A percentile compares a stretch with the other conserved stretches of the same genome.
phyloP scores from a whole-genome alignment of 2,113 vertebrate species.

The Picathartes gymnocephalus region DNA sequence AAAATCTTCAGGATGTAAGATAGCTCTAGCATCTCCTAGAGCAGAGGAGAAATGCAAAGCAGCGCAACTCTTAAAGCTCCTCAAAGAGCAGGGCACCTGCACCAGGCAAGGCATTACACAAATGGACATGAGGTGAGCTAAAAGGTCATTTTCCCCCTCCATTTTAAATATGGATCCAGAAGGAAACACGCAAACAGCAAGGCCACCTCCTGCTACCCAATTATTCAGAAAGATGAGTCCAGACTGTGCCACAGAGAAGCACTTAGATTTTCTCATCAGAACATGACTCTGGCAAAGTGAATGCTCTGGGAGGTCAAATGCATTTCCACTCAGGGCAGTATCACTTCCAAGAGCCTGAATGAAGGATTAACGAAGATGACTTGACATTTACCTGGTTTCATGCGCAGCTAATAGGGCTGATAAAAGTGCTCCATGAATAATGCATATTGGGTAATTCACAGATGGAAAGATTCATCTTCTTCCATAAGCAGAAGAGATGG shows the following conservation, averaged over 20 bases:
- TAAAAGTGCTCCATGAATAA: conserved; percentile 62
- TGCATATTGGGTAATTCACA: conserved; percentile 37
- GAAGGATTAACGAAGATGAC: conserved; percentile 47
- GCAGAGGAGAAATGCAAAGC: not conserved
- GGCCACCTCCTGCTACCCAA: not conserved
- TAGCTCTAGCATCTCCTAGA: not conserved
- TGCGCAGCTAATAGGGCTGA: conserved; percentile 62
- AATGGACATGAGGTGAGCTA: not conserved
- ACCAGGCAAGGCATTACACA: not conserved
- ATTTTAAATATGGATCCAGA: not conserved
- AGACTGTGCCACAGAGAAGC: not conserved
- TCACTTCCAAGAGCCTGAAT: conserved; percentile 20
- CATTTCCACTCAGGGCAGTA: not conserved
- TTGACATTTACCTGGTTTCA: conserved; percentile 66
- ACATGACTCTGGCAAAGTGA: not conserved
- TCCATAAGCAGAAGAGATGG: conserved; percentile 5
- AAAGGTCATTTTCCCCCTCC: not conserved
- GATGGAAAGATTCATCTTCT: conserved; percentile 50
- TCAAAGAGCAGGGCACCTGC: not conserved
- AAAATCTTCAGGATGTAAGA: not conserved
- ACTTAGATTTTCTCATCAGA: not conserved
- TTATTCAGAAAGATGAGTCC: not conserved
- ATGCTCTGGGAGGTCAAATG: conserved; percentile 27
- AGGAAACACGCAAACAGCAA: not conserved
- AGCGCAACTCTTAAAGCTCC: not conserved